Evolutionary conservation across 2,797 vertebrate species (phyloP).

Genomic region (Trachurus trachurus): DNA sequence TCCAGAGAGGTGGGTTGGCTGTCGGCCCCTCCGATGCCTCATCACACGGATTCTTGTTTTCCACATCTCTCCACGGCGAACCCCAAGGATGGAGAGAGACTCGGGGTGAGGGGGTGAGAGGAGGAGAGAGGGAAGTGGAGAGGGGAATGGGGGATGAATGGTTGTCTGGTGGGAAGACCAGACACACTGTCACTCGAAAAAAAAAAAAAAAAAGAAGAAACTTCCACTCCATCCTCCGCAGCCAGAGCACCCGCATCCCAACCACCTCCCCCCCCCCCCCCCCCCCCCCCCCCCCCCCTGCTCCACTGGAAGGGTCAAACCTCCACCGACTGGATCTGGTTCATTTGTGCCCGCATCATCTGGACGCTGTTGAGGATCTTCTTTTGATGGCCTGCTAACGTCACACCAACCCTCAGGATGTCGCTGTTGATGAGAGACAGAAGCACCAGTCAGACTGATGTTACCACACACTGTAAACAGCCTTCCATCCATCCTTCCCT

Average conservation of each 20-base stretch:
- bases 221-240: conserved; percentile 71
- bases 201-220: conserved; percentile 46
- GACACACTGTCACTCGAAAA: conserved; percentile 68
- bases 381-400: conserved; percentile 98
- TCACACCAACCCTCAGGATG: conserved; percentile 97
- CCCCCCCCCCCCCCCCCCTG: conserved; percentile 45
- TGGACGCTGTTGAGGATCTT: conserved; percentile 99
- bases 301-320: conserved; percentile 87
- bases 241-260: conserved; percentile 62
- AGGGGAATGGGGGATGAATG: conserved; percentile 60
- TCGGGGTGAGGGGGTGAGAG: conserved; percentile 48
- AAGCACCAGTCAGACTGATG: conserved; percentile 47
- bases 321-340: conserved; percentile 99
- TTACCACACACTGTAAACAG: conserved; percentile 24
- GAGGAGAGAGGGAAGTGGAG: conserved; percentile 52
- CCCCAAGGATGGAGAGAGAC: conserved; percentile 59
- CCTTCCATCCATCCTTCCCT: neutral
- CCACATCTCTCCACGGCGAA: conserved; percentile 54
- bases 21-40: conserved; percentile 38
- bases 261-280: conserved; percentile 35
- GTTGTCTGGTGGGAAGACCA: conserved; percentile 72
- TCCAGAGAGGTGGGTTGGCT: conserved; percentile 48
- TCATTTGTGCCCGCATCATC: conserved; percentile 99
- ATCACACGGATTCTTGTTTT: conserved; percentile 34
- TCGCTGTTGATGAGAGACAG: conserved; percentile 86